Evolutionary conservation across 1,140 invertebrate genomes (phyloP), one percentile per base, ranked within the genome.

Genomic region (Drosophila lini): DNA sequence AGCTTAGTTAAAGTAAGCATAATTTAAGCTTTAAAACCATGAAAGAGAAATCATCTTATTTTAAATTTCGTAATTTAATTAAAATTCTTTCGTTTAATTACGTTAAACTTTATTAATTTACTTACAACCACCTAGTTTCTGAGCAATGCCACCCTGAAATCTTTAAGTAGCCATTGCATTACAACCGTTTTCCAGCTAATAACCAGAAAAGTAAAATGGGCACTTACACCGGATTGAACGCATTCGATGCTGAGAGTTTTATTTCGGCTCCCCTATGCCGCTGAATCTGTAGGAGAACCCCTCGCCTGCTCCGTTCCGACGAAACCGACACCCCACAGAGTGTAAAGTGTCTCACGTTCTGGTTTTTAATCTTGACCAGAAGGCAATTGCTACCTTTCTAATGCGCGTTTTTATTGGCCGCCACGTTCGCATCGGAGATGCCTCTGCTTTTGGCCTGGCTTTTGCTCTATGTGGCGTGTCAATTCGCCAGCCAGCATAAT

Each of bases 321-420:
- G 31, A 31, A 50, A 10, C 31, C 31, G 62, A 64, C 31, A 53
- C 65, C 67, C 67, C 67, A 71, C 28, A 38, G 69, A 73, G 69
- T 80, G 74, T 68, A 86, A 81, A 85, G 74, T 85, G 78, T 85
- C 82, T 85, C 82, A 85, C 82, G 82, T 86, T 85, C 82, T 86
- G 78, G 84, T 85, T 86, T 85, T 78, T 70, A 86, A 85, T 86
- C 82, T 85, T 82, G 78, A 85, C 78, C 77, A 68, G 52, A 55
- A 55, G 63, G 81, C 82, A 85, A 85, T 85, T 85, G 81, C 82
- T 86, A 86, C 82, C 82, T 85, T 85, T 85, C 82, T 85, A 85
- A 85, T 85, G 82, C 82, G 79, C 69, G 74, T 85, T 86, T 85
- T 85, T 85, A 85, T 85, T 85, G 82, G 78, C 53, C 80, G 74